Conservation (phyloP, 1,140 invertebrate genomes). For the Tribolium madens region DNA sequence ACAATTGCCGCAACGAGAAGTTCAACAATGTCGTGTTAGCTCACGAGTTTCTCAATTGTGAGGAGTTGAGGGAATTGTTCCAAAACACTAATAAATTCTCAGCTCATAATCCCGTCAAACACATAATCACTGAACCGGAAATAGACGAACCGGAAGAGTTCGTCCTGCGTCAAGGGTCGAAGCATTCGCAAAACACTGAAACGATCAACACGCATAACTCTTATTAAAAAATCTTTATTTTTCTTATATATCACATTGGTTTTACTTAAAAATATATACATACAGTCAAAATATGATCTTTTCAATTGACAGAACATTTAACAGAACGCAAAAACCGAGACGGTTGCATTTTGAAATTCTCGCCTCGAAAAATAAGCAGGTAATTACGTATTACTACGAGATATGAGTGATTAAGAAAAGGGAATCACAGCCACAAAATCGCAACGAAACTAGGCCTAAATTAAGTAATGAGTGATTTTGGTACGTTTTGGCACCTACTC, state of each 20-base stretch:
- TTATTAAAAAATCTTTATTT: conserved; percentile 43
- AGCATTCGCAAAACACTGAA: neutral
- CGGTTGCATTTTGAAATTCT: neutral
- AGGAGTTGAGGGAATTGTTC: conserved; percentile 52
- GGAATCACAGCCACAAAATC: conserved; percentile 32
- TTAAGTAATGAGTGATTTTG: conserved; percentile 1
- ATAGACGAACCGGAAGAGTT: neutral
- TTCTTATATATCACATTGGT: conserved; percentile 34
- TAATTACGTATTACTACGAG: conserved; percentile 3
- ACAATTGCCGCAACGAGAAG: conserved; percentile 45
- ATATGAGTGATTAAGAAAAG: neutral
- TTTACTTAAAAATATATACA: conserved; percentile 36
- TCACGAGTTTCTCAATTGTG: conserved; percentile 57
- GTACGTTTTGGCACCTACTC: conserved; percentile 32
- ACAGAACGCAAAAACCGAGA: neutral
- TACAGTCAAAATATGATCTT: conserved; percentile 41
- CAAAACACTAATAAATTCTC: conserved; percentile 52
- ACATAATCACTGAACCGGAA: neutral
- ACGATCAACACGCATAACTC: neutral
- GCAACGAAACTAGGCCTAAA: conserved; percentile 13
- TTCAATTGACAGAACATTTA: conserved; percentile 13
- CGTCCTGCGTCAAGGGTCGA: neutral
- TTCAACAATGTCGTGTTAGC: conserved; percentile 57
- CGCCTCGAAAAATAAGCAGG: neutral
- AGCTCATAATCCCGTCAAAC: conserved; percentile 44